Percentiles rank a stretch among this genome's conserved stretches.
phyloP scores from a whole-genome alignment of 2,888 invertebrate genomes.

The Archaeoteleia sp. region DNA sequence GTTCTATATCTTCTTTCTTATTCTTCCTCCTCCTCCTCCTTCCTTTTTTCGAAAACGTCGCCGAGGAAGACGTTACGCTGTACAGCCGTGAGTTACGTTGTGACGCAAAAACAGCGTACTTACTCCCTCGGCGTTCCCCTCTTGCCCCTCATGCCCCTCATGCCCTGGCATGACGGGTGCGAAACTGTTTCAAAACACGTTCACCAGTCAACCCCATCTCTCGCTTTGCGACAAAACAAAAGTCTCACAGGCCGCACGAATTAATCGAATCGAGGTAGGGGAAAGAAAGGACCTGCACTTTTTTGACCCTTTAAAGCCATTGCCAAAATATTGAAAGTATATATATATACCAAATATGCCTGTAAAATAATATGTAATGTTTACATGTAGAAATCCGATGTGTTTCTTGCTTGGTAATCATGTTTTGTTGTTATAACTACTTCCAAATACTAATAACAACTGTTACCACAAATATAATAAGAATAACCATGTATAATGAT shows the following conservation, averaged over 20 bases:
- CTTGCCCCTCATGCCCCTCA: constrained; percentile 52
- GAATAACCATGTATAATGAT: too few species aligned
- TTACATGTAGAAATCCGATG: too few species aligned
- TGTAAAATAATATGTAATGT: too few species aligned
- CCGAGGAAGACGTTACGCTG: constrained; percentile 38
- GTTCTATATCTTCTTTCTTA: constrained; percentile 7
- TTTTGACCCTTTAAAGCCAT: too few species aligned
- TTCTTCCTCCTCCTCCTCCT: background rate
- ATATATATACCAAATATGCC: too few species aligned
- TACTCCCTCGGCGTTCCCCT: constrained; percentile 47
- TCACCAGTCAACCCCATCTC: constrained; percentile 42
- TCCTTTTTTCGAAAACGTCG: constrained; percentile 31
- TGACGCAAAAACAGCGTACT: constrained; percentile 57
- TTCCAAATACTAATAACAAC: too few species aligned
- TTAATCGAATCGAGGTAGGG: constrained; percentile 24
- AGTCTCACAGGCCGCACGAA: constrained; percentile 26
- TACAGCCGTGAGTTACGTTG: constrained; percentile 53
- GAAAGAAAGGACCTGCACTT: background rate
- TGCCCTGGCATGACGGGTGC: constrained; percentile 42
- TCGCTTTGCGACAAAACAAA: constrained; percentile 34
- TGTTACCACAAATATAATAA: too few species aligned
- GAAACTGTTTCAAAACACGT: constrained; percentile 54
- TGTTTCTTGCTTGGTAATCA: too few species aligned
- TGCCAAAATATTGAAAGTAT: too few species aligned
- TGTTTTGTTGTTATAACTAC: too few species aligned